Conservation (phyloP, 2,888 invertebrate genomes). For the Idaea aversata region DNA sequence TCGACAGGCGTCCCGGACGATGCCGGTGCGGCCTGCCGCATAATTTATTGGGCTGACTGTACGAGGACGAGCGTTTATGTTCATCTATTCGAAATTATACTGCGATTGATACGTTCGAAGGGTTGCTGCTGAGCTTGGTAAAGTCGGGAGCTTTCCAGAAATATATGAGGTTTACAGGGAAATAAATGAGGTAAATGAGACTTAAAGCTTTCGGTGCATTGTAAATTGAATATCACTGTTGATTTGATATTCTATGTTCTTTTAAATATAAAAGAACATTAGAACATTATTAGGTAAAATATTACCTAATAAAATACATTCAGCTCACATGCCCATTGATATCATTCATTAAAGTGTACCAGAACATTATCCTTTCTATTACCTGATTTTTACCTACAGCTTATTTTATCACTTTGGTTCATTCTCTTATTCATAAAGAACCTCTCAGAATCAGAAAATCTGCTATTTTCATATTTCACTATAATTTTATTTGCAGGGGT, state of each 20-base stretch:
- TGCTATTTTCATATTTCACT: no score
- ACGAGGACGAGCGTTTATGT: conserved; percentile 23
- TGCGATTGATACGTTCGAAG: conserved; percentile 4
- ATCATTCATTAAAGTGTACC: no score
- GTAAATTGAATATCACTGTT: background rate
- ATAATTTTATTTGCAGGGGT: no score
- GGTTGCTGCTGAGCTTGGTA: background rate
- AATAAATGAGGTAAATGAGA: background rate
- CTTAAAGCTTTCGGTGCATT: background rate
- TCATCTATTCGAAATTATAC: conserved; percentile 17
- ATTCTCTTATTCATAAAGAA: no score
- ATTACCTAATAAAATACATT: no score
- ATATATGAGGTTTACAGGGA: background rate
- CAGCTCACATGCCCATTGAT: no score
- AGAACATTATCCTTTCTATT: no score
- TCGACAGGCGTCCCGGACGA: conserved; percentile 66
- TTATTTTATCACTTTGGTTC: no score
- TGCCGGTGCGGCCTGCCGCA: conserved; percentile 62
- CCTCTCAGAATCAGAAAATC: no score
- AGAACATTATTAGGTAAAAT: no score
- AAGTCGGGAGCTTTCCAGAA: background rate
- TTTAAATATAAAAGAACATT: no score
- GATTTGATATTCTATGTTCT: background rate
- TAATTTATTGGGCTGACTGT: conserved; percentile 70
- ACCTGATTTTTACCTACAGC: no score